Conservation (phyloP, 2,113 vertebrate genomes). For the Serinus canaria region DNA sequence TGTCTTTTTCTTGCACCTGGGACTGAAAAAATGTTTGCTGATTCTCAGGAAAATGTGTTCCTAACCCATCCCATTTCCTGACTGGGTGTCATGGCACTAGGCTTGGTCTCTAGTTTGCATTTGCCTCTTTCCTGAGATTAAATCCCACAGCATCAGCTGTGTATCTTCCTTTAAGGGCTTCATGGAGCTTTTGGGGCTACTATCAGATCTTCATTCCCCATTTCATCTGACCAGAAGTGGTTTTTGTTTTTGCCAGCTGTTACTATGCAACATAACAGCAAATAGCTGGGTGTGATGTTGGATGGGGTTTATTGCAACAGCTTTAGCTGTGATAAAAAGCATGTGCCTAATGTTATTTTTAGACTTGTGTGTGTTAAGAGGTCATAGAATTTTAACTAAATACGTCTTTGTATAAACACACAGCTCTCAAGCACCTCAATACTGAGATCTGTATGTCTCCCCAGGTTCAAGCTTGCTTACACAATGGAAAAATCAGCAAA, state of each 20-base stretch:
- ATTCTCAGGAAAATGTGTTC: background rate
- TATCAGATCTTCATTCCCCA: background rate
- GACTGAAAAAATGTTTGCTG: background rate
- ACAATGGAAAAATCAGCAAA: slow-evolving; percentile 16
- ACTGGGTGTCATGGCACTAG: no score
- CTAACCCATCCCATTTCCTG: background rate
- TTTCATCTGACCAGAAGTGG: background rate
- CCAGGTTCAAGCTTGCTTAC: background rate
- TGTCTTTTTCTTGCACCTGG: background rate
- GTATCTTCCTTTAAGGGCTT: background rate
- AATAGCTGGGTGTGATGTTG: slow-evolving; percentile 28
- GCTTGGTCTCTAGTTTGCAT: background rate
- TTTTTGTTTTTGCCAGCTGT: background rate
- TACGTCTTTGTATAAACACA: slow-evolving; percentile 24
- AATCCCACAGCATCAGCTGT: background rate
- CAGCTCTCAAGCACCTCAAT: slow-evolving; percentile 8
- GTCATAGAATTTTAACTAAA: slow-evolving; percentile 55
- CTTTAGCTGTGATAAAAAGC: slow-evolving; percentile 41
- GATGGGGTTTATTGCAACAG: slow-evolving; percentile 18
- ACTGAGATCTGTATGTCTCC: background rate
- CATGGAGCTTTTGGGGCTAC: background rate
- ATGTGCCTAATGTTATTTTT: slow-evolving; percentile 62
- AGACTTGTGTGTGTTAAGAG: slow-evolving; percentile 41
- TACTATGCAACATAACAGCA: slow-evolving; percentile 36
- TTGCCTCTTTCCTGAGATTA: background rate